Base-by-base conservation (phyloP, 2,888 invertebrate genomes). In the Ganaspis brasiliensis region DNA sequence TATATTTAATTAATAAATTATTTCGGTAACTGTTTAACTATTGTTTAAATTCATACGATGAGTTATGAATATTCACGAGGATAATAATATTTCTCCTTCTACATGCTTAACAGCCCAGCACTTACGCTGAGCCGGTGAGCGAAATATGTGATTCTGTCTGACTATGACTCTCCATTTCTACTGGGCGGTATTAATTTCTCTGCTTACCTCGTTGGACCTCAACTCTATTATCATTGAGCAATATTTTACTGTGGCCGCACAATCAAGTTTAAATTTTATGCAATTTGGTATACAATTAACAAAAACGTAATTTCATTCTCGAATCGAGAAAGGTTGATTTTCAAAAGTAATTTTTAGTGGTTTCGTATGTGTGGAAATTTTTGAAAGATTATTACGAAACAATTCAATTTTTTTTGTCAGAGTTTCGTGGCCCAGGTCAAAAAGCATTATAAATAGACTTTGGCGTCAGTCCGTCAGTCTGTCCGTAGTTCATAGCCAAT, bases 181-280 rank as follows among this genome's bases (percentile, higher is more conserved):
- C 24, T 14, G n/a, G 45, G 14, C 26, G 14, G 14, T 59, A 31
- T 59, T 59, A n/a, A 67, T 45, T 67, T 67, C 40, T n/a, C 8
- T 37, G 75, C 61, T 67, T 70, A 52, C 59, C 56, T 5, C 19
- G 63, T 57, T 67, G 31, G 57, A 67, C 67, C 67, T 73, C 57
- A 14, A 63, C n/a, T 72, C 73, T 56, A 74, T 31, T 9, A 16
- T 52, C 16, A 52, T 8, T 52, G 16, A n/a, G 16, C 8, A 52
- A 52, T 16, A 8, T 5, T 16, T 52, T 52, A 16, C 2, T 52
- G 16, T n/a, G 8, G n/a, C 19, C 16, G 16, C 8, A 19, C 1
- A 16, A 31, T 31, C 31, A 31, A 31, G 31, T 31, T 31, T 31
- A 31, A 31, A 31, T 31, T 31, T 31, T 31, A 31, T 31, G 31